Conservation (phyloP, 2,888 invertebrate species). For the Seira musarum region DNA sequence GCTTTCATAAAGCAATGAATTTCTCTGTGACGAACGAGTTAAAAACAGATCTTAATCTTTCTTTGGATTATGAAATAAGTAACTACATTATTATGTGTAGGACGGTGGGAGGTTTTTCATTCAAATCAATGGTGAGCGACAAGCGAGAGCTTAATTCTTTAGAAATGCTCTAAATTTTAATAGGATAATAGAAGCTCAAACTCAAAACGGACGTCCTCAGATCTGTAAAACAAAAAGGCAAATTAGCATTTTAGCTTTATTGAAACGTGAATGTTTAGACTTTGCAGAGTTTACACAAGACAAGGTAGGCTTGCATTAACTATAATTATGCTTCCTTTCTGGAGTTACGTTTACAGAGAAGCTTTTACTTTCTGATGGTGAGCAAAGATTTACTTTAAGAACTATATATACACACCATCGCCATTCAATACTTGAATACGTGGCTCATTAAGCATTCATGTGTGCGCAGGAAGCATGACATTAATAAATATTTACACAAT, state of each 20-base stretch:
- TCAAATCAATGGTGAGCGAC: no score
- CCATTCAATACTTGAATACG: neutral
- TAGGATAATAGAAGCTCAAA: neutral
- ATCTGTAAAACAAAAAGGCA: neutral
- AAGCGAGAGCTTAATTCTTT: neutral
- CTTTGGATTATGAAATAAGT: neutral
- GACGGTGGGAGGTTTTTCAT: neutral
- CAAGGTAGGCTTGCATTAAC: neutral
- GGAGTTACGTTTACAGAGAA: neutral
- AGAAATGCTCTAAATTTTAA: neutral
- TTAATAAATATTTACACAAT: constrained; percentile 47
- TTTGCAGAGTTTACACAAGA: neutral
- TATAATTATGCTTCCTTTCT: neutral
- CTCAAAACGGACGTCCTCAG: neutral
- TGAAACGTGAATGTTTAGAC: neutral
- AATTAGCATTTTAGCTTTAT: neutral
- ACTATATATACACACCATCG: neutral
- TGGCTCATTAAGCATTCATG: constrained; percentile 15
- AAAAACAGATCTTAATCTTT: neutral
- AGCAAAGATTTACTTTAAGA: neutral
- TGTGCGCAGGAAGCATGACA: constrained; percentile 30
- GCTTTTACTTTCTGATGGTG: neutral
- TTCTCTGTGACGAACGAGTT: neutral
- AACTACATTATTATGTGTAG: neutral
- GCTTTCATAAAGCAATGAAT: neutral